Evolutionary conservation across 37 sponge, comb jelly and placozoan species (phyloP), one percentile per base, ranked within the genome.

Genomic region (Axinella damicornis): DNA sequence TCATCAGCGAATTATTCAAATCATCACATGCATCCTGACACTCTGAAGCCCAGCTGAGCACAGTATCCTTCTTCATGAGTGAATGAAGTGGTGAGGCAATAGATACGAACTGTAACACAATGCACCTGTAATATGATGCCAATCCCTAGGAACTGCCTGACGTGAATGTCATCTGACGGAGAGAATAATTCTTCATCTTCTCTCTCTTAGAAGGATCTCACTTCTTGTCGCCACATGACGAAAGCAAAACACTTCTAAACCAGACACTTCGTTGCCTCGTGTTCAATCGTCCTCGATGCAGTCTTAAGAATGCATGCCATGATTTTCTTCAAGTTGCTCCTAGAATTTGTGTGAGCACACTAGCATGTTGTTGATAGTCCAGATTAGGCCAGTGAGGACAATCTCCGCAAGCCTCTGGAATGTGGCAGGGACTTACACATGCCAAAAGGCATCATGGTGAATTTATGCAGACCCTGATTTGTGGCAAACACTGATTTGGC

Each of bases 161-260:
- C 67, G 16, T 53, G 37, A 14, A 30, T 69, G 24, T 39, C 39
- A n/a, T 73, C 33, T 20, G 37, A 67, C n/a, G n/a, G n/a, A n/a
- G n/a, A n/a, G n/a, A n/a, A n/a, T n/a, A n/a, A n/a, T n/a, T n/a
- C n/a, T n/a, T n/a, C n/a, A n/a, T n/a, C 22, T 18, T 37, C 36
- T 63, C 35, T 14, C 76, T 38, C 35, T 92, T 87, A 9, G 40
- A 61, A 21, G 84, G 84, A 65, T 92, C 84, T 88, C 92, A 5
- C 60, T 27, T 4, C 28, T 53, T 53, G 83, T 81, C 17, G 87
- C 63, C 22, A 82, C 28, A 68, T 86, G 84, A 1, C 92, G 80
- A 17, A 87, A 56, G 24, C 22, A 87, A 15, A 17, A 6, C 19
- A 87, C 87, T 60, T 57, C 53, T 19, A 57, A 14, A 73, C 13